Percentiles rank a stretch among this genome's conserved stretches.
Evolutionary conservation across 1,140 invertebrate species (phyloP).

Genomic region (Neelides sp.): DNA sequence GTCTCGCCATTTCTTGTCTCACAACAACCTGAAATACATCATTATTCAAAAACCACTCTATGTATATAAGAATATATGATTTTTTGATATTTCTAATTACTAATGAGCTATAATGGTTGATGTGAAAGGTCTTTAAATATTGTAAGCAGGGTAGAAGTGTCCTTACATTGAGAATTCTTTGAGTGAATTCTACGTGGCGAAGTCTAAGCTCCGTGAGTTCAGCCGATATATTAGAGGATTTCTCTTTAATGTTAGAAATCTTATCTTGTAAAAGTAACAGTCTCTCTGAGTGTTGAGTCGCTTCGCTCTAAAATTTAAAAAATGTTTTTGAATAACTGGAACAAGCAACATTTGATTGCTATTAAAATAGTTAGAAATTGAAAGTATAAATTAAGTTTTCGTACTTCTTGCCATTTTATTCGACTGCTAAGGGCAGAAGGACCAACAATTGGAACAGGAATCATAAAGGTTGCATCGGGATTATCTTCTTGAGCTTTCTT

Average conservation of each 20-base stretch:
- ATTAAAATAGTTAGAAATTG: too few species aligned
- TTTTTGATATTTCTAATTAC: not conserved
- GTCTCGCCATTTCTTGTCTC: conserved; percentile 70
- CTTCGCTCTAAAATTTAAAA: not conserved
- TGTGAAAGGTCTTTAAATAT: too few species aligned
- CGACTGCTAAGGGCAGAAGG: conserved; percentile 71
- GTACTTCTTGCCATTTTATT: conserved; percentile 49
- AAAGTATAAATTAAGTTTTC: not conserved
- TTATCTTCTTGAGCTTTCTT: conserved; percentile 43
- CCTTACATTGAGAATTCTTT: conserved; percentile 57
- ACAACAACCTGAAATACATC: conserved; percentile 54
- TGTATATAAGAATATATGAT: not conserved
- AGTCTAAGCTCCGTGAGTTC: conserved; percentile 60
- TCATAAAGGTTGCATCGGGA: conserved; percentile 54
- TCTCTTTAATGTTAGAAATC: not conserved
- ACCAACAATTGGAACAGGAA: conserved; percentile 75
- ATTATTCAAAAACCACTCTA: not conserved
- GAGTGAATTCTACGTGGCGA: conserved; percentile 59
- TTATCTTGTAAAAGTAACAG: conserved; percentile 8
- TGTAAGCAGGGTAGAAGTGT: too few species aligned
- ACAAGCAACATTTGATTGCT: not conserved
- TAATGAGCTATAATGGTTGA: not conserved
- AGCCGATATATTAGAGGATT: conserved; percentile 47
- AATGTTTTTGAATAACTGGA: not conserved
- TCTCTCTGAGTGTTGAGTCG: too few species aligned